These are phyloP conservation scores for Mythimna ferrago DNA, from an alignment of 2,888 invertebrate genomes.

Conservation along the genomic window DNA sequence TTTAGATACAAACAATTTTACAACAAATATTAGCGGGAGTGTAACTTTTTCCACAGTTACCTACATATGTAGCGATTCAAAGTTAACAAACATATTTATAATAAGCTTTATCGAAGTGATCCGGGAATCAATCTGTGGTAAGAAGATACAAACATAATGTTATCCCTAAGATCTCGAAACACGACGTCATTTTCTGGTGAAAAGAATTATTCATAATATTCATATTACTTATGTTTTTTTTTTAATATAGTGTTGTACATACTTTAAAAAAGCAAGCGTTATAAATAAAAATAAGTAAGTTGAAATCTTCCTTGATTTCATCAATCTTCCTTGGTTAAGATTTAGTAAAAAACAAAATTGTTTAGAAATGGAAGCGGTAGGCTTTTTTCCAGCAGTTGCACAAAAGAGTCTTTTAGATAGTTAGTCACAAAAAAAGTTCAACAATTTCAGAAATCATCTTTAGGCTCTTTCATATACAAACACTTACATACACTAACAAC, in stretches of 20 bases:
- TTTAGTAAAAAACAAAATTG: too few species aligned
- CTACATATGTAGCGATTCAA: not conserved
- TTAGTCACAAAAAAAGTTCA: too few species aligned
- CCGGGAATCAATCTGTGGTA: constrained; percentile 42
- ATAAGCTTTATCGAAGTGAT: constrained; percentile 34
- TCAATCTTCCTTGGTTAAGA: too few species aligned
- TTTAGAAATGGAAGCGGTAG: too few species aligned
- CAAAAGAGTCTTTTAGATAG: too few species aligned
- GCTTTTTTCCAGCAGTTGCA: too few species aligned
- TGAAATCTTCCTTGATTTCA: too few species aligned
- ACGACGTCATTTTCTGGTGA: not conserved
- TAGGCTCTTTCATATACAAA: not conserved
- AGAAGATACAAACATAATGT: constrained; percentile 49
- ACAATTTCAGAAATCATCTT: not conserved
- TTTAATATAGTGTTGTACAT: not conserved
- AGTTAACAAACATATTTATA: constrained; percentile 34
- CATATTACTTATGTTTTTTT: not conserved
- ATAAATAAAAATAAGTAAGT: not conserved
- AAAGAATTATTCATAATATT: constrained; percentile 16
- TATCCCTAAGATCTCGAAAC: constrained; percentile 34
- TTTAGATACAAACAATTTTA: not conserved
- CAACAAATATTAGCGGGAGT: not conserved
- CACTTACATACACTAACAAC: constrained; percentile 8
- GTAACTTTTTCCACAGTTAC: too few species aligned
- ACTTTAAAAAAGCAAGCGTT: not conserved